phyloP scores from a whole-genome alignment of 53 echinoderm and acorn worm species.

The Antedon mediterranea region DNA sequence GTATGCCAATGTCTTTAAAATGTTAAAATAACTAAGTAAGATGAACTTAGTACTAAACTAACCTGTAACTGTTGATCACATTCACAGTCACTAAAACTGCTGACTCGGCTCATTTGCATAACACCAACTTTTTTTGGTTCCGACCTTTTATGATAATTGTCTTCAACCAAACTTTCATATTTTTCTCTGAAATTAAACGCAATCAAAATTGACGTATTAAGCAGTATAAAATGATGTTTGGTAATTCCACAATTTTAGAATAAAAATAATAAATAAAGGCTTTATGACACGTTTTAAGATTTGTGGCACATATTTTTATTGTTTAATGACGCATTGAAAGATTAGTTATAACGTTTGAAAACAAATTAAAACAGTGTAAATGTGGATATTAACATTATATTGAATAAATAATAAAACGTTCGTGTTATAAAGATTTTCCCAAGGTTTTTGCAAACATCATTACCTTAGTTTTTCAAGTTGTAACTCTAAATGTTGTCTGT shows the following conservation, averaged over 20 bases:
- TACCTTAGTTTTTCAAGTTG: slow-evolving; percentile 95
- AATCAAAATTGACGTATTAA: too few species aligned
- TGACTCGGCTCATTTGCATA: slow-evolving; percentile 90
- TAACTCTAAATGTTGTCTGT: slow-evolving; percentile 67
- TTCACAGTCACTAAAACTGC: slow-evolving; percentile 93
- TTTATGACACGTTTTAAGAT: too few species aligned
- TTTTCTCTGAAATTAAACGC: slow-evolving; percentile 46
- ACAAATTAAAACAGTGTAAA: too few species aligned
- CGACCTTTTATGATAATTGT: slow-evolving; percentile 63
- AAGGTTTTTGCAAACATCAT: neutral
- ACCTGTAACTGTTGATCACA: slow-evolving; percentile 99
- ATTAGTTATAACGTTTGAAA: too few species aligned
- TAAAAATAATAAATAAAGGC: too few species aligned
- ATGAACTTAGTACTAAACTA: too few species aligned
- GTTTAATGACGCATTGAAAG: too few species aligned
- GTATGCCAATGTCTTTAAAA: too few species aligned
- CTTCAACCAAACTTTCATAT: slow-evolving; percentile 80
- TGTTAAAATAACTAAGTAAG: too few species aligned
- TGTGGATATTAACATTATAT: neutral
- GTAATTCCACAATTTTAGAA: too few species aligned
- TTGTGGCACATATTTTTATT: too few species aligned
- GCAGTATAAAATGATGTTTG: too few species aligned
- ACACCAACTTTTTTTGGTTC: slow-evolving; percentile 63
- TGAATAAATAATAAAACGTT: neutral
- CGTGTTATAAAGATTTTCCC: neutral